Percentiles rank a stretch among this genome's conserved stretches.
These are phyloP conservation scores for Daubentonia madagascariensis DNA, from an alignment of 2,113 vertebrate genomes.

Conservation along the genomic window DNA sequence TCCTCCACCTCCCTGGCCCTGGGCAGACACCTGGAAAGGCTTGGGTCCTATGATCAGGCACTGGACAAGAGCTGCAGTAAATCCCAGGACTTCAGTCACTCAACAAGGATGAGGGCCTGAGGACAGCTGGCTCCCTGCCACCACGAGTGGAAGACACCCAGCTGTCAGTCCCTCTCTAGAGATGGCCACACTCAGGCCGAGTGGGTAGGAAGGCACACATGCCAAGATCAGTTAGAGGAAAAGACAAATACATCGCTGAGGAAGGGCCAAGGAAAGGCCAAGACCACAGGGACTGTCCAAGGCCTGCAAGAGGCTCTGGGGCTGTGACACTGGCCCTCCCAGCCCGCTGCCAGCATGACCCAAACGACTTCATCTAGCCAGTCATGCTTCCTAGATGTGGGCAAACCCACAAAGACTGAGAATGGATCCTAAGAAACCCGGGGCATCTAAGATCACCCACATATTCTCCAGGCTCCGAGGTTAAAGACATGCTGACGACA, in stretches of 20 bases:
- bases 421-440: neutral
- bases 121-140: neutral
- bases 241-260: rapidly evolving
- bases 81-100: neutral
- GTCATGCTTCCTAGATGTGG: neutral
- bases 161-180: neutral
- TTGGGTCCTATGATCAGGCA: neutral
- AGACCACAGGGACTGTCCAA: neutral
- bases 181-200: neutral
- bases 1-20: neutral
- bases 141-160: neutral
- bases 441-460: neutral
- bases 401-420: neutral
- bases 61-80: neutral
- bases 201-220: neutral
- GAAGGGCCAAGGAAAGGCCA: neutral
- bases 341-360: neutral
- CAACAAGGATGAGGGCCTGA: neutral
- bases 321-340: neutral
- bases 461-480: rapidly evolving
- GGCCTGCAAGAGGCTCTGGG: neutral
- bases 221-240: neutral
- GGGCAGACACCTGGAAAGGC: neutral
- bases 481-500: rapidly evolving
- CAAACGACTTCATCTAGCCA: neutral